Conservation (phyloP, 2,797 vertebrate genomes). For the Spea hammondii region DNA sequence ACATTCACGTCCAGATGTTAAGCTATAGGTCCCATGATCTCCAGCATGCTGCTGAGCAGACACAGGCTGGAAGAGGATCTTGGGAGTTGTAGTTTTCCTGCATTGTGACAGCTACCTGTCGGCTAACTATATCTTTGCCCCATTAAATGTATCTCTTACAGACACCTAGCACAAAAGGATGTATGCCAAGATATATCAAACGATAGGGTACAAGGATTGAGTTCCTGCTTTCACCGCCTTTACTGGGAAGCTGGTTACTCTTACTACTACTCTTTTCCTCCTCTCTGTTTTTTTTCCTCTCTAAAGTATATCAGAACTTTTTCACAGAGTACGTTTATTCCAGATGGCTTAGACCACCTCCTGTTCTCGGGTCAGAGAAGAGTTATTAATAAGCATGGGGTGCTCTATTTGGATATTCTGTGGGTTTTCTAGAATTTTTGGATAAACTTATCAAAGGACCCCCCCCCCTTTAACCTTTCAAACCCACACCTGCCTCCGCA, state of each 20-base stretch:
- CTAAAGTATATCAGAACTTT: no score
- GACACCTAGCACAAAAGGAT: no score
- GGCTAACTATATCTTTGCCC: no score
- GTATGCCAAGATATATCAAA: no score
- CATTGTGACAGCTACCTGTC: no score
- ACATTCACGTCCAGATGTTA: no score
- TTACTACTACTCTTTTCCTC: neutral
- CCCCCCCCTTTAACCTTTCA: neutral
- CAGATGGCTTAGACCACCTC: neutral
- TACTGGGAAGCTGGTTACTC: neutral
- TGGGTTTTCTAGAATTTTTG: neutral
- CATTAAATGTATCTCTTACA: no score
- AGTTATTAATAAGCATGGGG: neutral
- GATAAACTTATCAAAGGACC: slow-evolving; percentile 1
- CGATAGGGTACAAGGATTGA: no score
- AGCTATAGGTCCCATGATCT: no score
- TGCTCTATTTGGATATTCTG: neutral
- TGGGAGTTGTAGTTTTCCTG: no score
- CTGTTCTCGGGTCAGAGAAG: neutral
- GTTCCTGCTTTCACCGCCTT: neutral
- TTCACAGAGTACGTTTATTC: neutral
- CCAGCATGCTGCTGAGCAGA: no score
- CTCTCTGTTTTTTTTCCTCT: neutral
- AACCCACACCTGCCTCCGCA: neutral
- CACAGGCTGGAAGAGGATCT: no score